Evolutionary conservation across 2,797 vertebrate genomes (phyloP).

Genomic region (Tapirus indicus): DNA sequence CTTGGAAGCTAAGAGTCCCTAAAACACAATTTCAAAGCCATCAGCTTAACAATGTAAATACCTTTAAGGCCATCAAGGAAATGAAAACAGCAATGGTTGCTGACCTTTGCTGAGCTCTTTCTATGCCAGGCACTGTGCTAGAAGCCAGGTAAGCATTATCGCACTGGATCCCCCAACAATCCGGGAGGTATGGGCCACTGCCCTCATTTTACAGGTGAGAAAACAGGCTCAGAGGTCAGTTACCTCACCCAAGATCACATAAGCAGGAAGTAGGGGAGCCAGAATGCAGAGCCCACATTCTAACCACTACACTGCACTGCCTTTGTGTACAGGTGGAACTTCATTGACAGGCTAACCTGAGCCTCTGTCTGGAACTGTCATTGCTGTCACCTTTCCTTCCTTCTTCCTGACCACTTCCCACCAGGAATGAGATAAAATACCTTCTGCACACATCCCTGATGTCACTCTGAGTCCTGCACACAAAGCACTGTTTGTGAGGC

Average conservation of each 20-base stretch:
- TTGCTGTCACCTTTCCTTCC: not conserved
- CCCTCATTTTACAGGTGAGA: not conserved
- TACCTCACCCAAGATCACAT: not conserved
- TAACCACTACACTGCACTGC: not conserved
- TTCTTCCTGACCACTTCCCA: constrained; percentile 8
- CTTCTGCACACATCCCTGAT: not conserved
- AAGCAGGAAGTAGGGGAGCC: not conserved
- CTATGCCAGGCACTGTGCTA: not conserved
- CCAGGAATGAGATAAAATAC: not conserved
- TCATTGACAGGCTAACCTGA: not conserved
- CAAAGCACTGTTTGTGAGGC: not conserved
- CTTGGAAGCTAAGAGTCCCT: not conserved
- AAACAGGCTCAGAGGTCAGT: not conserved
- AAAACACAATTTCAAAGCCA: constrained; percentile 55
- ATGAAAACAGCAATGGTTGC: not conserved
- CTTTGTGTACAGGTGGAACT: not conserved
- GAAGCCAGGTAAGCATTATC: not conserved
- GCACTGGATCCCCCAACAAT: not conserved
- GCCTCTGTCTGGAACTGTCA: not conserved
- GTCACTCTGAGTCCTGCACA: not conserved
- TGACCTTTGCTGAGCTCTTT: not conserved
- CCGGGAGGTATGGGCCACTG: not conserved
- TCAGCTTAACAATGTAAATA: not conserved
- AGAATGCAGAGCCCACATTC: not conserved
- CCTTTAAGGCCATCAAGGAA: constrained; percentile 39